Conservation (phyloP, 64 coral and sea anemone species). For the Montipora sp. region DNA sequence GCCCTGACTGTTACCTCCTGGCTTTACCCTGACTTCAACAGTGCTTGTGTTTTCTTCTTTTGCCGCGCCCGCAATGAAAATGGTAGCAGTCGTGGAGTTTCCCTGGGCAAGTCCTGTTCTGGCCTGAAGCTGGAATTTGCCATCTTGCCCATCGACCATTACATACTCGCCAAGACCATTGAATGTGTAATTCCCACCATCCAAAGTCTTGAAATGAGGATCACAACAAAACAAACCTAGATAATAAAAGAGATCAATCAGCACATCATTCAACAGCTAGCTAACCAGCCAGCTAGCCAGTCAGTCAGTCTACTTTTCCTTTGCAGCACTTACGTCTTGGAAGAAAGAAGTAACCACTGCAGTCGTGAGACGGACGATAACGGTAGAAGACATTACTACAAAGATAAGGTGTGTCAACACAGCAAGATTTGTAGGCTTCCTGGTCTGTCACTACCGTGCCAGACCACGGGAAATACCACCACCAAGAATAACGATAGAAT, state of each 20-base stretch:
- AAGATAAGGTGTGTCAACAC: slow-evolving; percentile 31
- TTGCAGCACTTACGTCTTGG: slow-evolving; percentile 47
- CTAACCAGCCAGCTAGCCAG: neutral
- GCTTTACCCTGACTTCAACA: slow-evolving; percentile 10
- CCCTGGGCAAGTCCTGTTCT: slow-evolving; percentile 49
- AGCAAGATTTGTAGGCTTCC: slow-evolving; percentile 52
- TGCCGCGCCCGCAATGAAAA: slow-evolving; percentile 29
- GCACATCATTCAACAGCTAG: neutral
- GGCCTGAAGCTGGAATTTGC: slow-evolving; percentile 42
- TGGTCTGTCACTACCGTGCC: neutral
- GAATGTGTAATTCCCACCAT: slow-evolving; percentile 46
- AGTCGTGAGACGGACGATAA: slow-evolving; percentile 53
- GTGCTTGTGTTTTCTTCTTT: slow-evolving; percentile 56
- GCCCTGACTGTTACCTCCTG: neutral
- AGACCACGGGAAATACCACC: neutral
- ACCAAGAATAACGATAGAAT: neutral
- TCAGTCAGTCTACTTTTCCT: neutral
- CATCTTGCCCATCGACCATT: slow-evolving; percentile 51
- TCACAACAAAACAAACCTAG: slow-evolving; percentile 60
- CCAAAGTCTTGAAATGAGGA: slow-evolving; percentile 51
- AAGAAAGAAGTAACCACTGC: neutral
- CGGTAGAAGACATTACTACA: slow-evolving; percentile 45
- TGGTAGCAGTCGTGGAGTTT: slow-evolving; percentile 40
- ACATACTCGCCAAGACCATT: slow-evolving; percentile 62
- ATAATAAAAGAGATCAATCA: neutral